phyloP scores from a whole-genome alignment of 2,113 vertebrate genomes.

The Nipponia nippon region DNA sequence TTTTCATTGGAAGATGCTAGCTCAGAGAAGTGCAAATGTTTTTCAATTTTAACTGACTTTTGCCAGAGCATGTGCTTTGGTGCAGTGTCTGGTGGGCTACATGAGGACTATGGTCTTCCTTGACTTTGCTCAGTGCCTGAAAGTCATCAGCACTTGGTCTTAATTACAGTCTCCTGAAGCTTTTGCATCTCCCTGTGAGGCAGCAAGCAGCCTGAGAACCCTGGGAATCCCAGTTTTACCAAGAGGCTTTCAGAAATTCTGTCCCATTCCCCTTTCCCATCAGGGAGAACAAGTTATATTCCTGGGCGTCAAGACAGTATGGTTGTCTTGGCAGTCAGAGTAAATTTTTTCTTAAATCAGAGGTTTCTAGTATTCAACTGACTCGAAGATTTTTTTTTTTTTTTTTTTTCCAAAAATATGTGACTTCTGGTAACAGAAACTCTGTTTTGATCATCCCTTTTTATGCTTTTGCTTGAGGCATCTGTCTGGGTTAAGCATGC shows the following conservation, averaged over 20 bases:
- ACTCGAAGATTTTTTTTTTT: not conserved
- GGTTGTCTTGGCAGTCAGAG: not conserved
- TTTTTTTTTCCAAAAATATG: not conserved
- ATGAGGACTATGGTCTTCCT: not conserved
- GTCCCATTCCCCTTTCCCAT: not conserved
- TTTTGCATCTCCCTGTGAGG: not conserved
- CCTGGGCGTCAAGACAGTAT: not conserved
- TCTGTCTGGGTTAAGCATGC: not conserved
- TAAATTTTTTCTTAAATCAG: not conserved
- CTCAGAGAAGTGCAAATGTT: not conserved
- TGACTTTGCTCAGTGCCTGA: not conserved
- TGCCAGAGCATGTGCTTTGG: not conserved
- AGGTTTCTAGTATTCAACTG: not conserved
- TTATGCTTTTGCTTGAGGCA: not conserved
- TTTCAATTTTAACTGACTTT: not conserved
- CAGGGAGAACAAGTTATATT: not conserved
- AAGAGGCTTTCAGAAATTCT: not conserved
- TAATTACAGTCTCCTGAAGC: not conserved
- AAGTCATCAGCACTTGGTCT: not conserved
- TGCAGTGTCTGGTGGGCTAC: not conserved
- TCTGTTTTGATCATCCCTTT: not conserved
- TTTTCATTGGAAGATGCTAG: not conserved
- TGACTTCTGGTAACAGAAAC: not conserved
- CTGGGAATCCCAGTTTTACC: not conserved
- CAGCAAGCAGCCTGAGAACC: not conserved